Conservation (phyloP, 2,888 invertebrate genomes). For the Leucoma salicis region DNA sequence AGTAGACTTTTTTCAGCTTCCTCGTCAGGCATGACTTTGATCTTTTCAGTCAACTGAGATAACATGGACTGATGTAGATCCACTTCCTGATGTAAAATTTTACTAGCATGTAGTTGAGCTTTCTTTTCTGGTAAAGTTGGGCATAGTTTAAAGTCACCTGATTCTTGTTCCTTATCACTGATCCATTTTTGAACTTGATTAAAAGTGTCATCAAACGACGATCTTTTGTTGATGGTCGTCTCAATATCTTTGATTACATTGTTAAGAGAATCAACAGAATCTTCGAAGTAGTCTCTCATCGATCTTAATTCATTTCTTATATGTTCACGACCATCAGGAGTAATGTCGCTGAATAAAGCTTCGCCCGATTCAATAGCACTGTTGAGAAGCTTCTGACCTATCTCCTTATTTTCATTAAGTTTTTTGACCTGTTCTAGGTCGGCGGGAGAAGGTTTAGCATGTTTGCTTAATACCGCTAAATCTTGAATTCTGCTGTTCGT, state of each 20-base stretch:
- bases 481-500: constrained; percentile 88
- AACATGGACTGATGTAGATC: constrained; percentile 92
- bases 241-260: constrained; percentile 93
- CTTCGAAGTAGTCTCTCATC: constrained; percentile 91
- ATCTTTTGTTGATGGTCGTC: constrained; percentile 93
- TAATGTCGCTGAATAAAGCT: constrained; percentile 92
- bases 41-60: constrained; percentile 91
- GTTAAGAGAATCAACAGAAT: constrained; percentile 91
- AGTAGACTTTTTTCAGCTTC: constrained; percentile 89
- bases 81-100: constrained; percentile 92
- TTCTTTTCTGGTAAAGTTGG: constrained; percentile 94
- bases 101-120: constrained; percentile 90
- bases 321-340: constrained; percentile 92
- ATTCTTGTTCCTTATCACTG: constrained; percentile 88
- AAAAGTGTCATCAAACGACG: constrained; percentile 96
- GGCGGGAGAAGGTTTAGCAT: constrained; percentile 88
- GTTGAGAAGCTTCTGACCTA: constrained; percentile 89
- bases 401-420: constrained; percentile 88
- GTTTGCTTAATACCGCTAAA: constrained; percentile 87
- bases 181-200: constrained; percentile 95
- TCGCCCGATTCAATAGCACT: constrained; percentile 94
- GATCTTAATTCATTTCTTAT: constrained; percentile 91
- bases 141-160: constrained; percentile 86
- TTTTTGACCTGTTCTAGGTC: constrained; percentile 89
- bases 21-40: constrained; percentile 89